Evolutionary conservation across 2,888 invertebrate species (phyloP).

Genomic region (Syritta pipiens): DNA sequence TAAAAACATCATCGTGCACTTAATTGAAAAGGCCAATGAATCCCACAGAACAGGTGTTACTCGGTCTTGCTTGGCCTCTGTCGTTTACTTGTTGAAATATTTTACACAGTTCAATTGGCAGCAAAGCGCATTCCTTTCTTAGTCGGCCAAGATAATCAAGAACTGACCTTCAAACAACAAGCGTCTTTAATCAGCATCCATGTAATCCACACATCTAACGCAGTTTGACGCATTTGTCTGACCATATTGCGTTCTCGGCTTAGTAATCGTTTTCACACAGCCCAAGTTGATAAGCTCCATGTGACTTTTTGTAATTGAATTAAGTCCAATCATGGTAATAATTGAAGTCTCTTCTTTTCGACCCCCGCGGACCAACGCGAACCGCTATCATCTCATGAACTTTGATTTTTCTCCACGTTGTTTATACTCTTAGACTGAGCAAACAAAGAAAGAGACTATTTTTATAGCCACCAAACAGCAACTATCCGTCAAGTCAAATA

Average conservation of each 20-base stretch:
- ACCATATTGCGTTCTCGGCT: background rate
- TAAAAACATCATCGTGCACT: too few species aligned
- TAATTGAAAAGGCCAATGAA: too few species aligned
- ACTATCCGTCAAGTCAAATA: background rate
- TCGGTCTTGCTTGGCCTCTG: too few species aligned
- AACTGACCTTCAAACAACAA: background rate
- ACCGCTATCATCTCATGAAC: conserved; percentile 10
- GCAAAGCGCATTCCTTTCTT: too few species aligned
- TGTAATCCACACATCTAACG: background rate
- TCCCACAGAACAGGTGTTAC: too few species aligned
- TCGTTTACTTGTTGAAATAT: too few species aligned
- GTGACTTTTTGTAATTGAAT: conserved; percentile 32
- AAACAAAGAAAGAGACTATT: conserved; percentile 10
- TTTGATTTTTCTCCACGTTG: conserved; percentile 2
- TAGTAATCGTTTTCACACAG: background rate
- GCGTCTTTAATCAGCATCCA: background rate
- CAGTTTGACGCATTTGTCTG: background rate
- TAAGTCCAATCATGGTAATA: conserved; percentile 24
- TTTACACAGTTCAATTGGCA: too few species aligned
- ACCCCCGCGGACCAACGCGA: background rate
- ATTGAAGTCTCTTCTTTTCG: conserved; percentile 1
- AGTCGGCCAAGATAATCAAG: background rate
- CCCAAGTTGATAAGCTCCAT: conserved; percentile 1
- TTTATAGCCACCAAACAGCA: too few species aligned
- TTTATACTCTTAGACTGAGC: background rate